Base-by-base conservation (phyloP, 1,140 invertebrate species). In the Drosophila pruinosa region DNA sequence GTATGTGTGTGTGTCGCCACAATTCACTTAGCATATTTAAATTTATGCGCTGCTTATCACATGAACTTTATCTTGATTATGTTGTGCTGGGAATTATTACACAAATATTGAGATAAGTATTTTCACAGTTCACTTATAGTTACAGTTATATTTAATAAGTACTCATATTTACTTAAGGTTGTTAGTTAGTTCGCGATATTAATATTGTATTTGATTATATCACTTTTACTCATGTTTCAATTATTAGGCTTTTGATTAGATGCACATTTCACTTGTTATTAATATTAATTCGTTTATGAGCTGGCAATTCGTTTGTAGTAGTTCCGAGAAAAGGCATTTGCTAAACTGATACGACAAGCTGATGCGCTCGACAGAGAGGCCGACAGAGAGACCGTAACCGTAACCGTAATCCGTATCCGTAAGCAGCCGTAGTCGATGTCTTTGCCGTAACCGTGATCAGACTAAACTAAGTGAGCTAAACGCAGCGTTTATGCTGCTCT, bases 51-150 rank as follows among this genome's bases (percentile, higher is more conserved):
- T 75, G 74, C 81, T 86, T 88, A 86, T 88, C 82, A 81, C 82
- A 75, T 88, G 77, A 86, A 86, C 78, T 86, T 88, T 82, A 88
- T 88, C 75, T 88, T 88, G 78, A 89, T 78, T 82, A 69, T 62
- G 70, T 43, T 71, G 65, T 72, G 67, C 74, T 75, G 77, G 61
- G 52, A 56, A 76, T 61, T 41, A 15, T 48, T 45, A 43, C 59
- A 26, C 21, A 36, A 28, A 52, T 17, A 57, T 65, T 19, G 22
- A 8, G 45, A 15, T 70, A 38, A 22, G 38, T 17, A 36, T 61
- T 41, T 68, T 54, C 17, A 19, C 31, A 26, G 17, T 24, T 21
- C 2, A n/a, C n/a, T n/a, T n/a, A n/a, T n/a, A n/a, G n/a, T n/a
- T n/a, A n/a, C n/a, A n/a, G n/a, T n/a, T n/a, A n/a, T n/a, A n/a